Evolutionary conservation across 2,113 vertebrate species (phyloP), one percentile per base, ranked within the genome.

Genomic region (Grammomys surdaster): DNA sequence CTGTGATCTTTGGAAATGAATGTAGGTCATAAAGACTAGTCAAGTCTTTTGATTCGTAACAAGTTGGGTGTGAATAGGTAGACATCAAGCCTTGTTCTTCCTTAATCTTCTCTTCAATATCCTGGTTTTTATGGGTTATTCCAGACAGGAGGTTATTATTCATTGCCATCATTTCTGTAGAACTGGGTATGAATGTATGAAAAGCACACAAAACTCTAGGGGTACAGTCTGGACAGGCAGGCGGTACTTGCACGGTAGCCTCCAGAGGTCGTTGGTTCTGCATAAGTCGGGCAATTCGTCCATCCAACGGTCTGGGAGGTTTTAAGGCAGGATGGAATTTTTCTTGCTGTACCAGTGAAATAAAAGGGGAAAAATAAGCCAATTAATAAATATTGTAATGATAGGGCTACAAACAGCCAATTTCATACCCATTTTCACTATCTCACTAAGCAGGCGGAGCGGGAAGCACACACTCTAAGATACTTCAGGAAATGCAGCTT

Each of bases 291-390:
- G 98, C 95, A 77, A 97, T 97, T 36, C 84, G 92, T 72, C 97
- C 98, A 93, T 98, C 97, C 78, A 97, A 96, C 60, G 98, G 95
- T 95, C 97, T 98, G 16, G 97, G 43, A 58, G 98, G 97, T 95
- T 98, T 93, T 58, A 98, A 96, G 78, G 58, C 76, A 43, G 98
- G 95, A 63, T 98, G 93, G 89, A 98, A 98, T 69, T 78, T 97
- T 97, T 98, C 97, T 97, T 98, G 97, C 97, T 98, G 4, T 60
- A 90, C 85, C 75, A 88, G 40, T 51, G 94, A 75, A 28, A 97
- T 54, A 51, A 97, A 84, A 84, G 92, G 91, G 77, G 77, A 87
- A n/a, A 80, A 97, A 90, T 48, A 0, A 87, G 87, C 73, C 43
- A 54, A 28, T 95, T 60, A 90, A 36, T 91, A 92, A 77, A 70